These are phyloP conservation scores for Apaloderma vittatum DNA, from an alignment of 2,113 vertebrate species.

Conservation along the genomic window DNA sequence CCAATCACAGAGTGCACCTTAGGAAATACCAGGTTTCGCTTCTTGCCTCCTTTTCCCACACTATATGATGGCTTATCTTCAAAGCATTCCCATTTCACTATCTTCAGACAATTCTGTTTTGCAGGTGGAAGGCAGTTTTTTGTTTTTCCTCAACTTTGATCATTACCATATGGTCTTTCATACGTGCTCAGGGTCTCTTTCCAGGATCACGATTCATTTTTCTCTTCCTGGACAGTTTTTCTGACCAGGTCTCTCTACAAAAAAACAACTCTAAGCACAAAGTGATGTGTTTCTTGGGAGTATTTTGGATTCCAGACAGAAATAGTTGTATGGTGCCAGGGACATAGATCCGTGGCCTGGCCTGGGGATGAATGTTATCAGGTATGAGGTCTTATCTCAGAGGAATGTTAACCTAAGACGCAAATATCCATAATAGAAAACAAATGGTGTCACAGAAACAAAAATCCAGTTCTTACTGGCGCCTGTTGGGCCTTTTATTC, in stretches of 20 bases:
- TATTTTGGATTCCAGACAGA: slow-evolving; percentile 21
- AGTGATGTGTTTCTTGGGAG: slow-evolving; percentile 27
- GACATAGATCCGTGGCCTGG: slow-evolving; percentile 6
- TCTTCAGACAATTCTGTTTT: slow-evolving; percentile 69
- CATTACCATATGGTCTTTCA: slow-evolving; percentile 55
- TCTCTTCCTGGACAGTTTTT: slow-evolving; percentile 1
- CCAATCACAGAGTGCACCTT: slow-evolving; percentile 35
- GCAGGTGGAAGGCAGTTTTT: slow-evolving; percentile 65
- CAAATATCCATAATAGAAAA: slow-evolving; percentile 46
- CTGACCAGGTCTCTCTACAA: not conserved
- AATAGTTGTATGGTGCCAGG: slow-evolving; percentile 11
- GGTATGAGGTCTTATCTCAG: slow-evolving; percentile 43
- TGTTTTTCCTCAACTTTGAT: slow-evolving; percentile 56
- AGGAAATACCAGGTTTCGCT: slow-evolving; percentile 48
- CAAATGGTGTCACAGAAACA: slow-evolving; percentile 57
- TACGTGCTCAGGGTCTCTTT: slow-evolving; percentile 2
- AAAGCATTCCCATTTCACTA: slow-evolving; percentile 68
- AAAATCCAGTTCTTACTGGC: slow-evolving; percentile 38
- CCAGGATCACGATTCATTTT: not conserved
- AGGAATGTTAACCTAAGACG: slow-evolving; percentile 17
- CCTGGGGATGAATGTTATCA: slow-evolving; percentile 37
- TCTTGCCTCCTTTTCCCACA: slow-evolving; percentile 68
- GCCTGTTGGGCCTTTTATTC: slow-evolving; percentile 31
- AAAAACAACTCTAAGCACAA: not conserved
- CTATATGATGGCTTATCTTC: slow-evolving; percentile 67